A percentile compares a stretch with the other conserved stretches of the same genome.
phyloP scores from a whole-genome alignment of 2,113 vertebrate species.

The Malurus elegans region DNA sequence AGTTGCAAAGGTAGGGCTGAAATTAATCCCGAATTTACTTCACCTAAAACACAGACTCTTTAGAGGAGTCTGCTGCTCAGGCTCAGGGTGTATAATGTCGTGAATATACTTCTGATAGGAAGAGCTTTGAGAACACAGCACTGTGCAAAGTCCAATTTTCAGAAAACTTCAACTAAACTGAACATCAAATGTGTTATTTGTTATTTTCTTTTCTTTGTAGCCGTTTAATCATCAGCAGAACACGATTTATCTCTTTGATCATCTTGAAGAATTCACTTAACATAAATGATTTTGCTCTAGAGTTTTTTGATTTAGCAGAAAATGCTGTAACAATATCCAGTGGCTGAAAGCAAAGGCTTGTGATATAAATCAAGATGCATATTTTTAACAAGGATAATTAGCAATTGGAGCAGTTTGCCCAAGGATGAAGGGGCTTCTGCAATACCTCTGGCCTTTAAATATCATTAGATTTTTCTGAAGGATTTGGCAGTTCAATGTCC shows the following conservation, averaged over 20 bases:
- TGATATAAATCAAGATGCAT: neutral
- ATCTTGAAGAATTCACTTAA: slow-evolving; percentile 3
- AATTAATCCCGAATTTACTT: neutral
- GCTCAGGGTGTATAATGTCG: neutral
- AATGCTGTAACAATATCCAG: neutral
- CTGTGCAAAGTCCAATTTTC: neutral
- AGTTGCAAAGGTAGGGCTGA: neutral
- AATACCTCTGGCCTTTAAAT: neutral
- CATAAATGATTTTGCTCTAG: neutral
- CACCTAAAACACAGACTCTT: neutral
- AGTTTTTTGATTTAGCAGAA: neutral
- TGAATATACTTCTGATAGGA: neutral
- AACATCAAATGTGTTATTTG: neutral
- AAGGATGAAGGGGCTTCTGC: neutral
- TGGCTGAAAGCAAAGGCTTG: neutral
- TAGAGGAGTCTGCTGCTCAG: neutral
- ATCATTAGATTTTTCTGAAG: neutral
- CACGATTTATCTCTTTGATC: neutral
- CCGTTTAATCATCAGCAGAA: neutral
- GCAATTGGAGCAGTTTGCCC: neutral
- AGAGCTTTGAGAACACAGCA: neutral
- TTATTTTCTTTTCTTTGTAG: neutral
- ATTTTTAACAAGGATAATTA: neutral
- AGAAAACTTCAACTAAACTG: neutral
- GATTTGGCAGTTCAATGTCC: neutral